A percentile compares a stretch with the other conserved stretches of the same genome.
These are phyloP conservation scores for Poeciliopsis turneri DNA, from an alignment of 2,797 vertebrate genomes.

Conservation along the genomic window DNA sequence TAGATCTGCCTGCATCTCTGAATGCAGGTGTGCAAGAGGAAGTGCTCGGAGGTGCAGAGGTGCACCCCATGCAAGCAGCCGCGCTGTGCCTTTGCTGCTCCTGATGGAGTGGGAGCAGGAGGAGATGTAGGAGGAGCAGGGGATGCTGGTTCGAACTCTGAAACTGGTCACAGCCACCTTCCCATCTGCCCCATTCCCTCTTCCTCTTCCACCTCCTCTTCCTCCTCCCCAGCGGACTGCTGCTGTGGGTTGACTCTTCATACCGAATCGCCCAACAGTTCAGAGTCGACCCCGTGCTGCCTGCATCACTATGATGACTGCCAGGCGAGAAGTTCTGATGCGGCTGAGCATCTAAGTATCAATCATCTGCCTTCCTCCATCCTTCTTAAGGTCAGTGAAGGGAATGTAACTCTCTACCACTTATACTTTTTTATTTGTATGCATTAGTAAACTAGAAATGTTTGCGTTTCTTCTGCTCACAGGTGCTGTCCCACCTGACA, in stretches of 20 bases:
- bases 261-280: constrained; percentile 69
- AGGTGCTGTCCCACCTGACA: constrained; percentile 97
- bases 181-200: constrained; percentile 82
- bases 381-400: constrained; percentile 90
- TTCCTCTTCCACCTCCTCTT: constrained; percentile 69
- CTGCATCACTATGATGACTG: constrained; percentile 77
- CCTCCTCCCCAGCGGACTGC: constrained; percentile 73
- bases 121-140: constrained; percentile 57
- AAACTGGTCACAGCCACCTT: constrained; percentile 76
- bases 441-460: background rate
- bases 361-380: constrained; percentile 97
- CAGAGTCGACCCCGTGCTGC: constrained; percentile 77
- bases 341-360: constrained; percentile 84
- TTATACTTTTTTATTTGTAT: background rate
- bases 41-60: constrained; percentile 81
- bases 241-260: constrained; percentile 70
- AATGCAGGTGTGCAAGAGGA: constrained; percentile 83
- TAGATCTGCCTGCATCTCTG: constrained; percentile 27
- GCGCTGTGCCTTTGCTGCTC: constrained; percentile 83
- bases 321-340: constrained; percentile 78
- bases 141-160: constrained; percentile 67
- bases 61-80: constrained; percentile 92
- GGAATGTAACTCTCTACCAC: background rate
- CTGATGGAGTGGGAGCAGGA: constrained; percentile 68
- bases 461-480: constrained; percentile 24